phyloP scores from a whole-genome alignment of 2,888 invertebrate species.

The Coelinius sp. region DNA sequence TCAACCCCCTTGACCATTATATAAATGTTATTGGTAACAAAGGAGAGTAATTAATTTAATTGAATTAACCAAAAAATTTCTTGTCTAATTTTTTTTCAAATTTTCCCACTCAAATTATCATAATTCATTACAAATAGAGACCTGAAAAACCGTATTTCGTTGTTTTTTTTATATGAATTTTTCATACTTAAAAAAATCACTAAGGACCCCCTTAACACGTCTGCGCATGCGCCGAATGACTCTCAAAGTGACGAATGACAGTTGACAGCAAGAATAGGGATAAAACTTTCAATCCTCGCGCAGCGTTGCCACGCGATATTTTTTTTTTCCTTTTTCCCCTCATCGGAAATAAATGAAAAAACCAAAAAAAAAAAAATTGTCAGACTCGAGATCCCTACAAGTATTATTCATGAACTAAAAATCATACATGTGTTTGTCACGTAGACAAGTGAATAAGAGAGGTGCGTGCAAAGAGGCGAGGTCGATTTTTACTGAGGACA shows the following conservation, averaged over 20 bases:
- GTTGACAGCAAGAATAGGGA: constrained; percentile 29
- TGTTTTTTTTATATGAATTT: no score
- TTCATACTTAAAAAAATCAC: neutral
- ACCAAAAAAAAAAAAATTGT: neutral
- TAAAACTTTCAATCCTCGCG: no score
- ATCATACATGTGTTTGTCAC: neutral
- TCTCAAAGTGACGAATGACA: constrained; percentile 33
- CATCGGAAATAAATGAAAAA: neutral
- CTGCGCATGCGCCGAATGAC: constrained; percentile 7
- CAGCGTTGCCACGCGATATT: constrained; percentile 32
- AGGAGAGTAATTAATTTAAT: constrained; percentile 21
- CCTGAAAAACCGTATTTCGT: no score
- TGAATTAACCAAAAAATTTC: neutral
- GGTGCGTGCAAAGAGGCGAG: constrained; percentile 22
- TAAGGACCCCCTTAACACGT: neutral
- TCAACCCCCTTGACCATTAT: constrained; percentile 61
- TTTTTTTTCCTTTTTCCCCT: neutral
- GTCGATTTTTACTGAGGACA: constrained; percentile 26
- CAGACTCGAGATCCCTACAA: neutral
- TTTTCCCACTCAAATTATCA: neutral
- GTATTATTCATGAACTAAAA: constrained; percentile 9
- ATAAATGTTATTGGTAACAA: constrained; percentile 47
- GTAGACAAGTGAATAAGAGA: neutral
- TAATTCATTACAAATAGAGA: no score
- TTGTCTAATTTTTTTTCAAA: neutral